Evolutionary conservation across 2,888 invertebrate species (phyloP).

Genomic region (Scrobipalpa atriplicella): DNA sequence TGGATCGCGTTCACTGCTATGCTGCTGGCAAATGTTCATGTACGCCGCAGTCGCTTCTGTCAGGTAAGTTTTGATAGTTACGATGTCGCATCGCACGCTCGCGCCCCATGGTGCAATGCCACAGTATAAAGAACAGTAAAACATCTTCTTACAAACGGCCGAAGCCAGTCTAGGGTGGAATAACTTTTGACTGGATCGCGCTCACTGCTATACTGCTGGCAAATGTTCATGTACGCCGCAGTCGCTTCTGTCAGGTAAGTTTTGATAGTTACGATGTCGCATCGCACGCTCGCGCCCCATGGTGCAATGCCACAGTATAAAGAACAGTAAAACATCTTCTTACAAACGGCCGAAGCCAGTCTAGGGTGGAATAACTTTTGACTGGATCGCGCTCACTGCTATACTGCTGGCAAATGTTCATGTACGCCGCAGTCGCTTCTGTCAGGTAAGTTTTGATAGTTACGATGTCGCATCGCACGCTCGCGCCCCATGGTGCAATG

Average conservation of each 20-base stretch:
- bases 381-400: too few species aligned
- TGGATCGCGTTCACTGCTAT: too few species aligned
- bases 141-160: too few species aligned
- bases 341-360: too few species aligned
- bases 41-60: not conserved
- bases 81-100: not conserved
- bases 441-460: constrained; percentile 15
- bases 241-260: constrained; percentile 2
- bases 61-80: constrained; percentile 13
- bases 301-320: not conserved
- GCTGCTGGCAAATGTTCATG: not conserved
- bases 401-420: not conserved
- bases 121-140: too few species aligned
- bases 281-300: not conserved
- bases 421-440: not conserved
- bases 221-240: not conserved
- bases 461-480: not conserved
- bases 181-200: not conserved
- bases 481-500: not conserved
- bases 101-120: constrained; percentile 1
- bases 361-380: not conserved
- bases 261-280: constrained; percentile 15
- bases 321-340: too few species aligned
- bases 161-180: too few species aligned
- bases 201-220: too few species aligned